Base-by-base conservation (phyloP, 2,888 invertebrate genomes). In the Loripinus fragilis region DNA sequence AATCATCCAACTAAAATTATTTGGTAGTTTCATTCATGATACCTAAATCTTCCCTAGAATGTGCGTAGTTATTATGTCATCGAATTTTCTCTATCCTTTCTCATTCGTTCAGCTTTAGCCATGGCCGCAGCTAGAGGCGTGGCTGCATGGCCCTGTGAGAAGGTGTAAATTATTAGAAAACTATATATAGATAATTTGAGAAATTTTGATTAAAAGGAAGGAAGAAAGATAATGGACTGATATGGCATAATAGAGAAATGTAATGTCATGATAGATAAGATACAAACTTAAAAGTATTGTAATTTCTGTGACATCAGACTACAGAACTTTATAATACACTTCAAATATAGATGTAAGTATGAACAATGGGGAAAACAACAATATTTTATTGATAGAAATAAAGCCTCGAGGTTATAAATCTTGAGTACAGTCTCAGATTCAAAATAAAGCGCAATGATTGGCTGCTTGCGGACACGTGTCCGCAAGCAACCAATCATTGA, bases 21-120 rank as follows among this genome's bases (percentile, higher is more conserved):
- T n/a, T n/a, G 15, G 23, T 60, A 5, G 10, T 8, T 60, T 20
- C 30, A 30, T 33, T 2, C 12, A 60, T 33, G 33, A 60, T 60
- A 60, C 60, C 33, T 33, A 60, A 3, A 12, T 52, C 25, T 23
- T 25, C 25, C 52, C 52, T 25, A 52, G 45, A 45, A 45, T 20
- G 45, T 45, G 3, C 20, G 45, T 20, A 15, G 45, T n/a, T 25
- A 25, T 48, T 69, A 69, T 17, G 35, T 25, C 69, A 74, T 65
- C 23, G 81, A 81, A 52, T 52, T 78, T 70, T 83, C 76, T 28
- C 83, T 69, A 7, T 78, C 80, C 30, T 76, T 76, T 42, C 80
- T 76, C 80, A 83, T 74, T 48, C 80, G 33, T 55, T 83, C 80
- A 45, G 83, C 83, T 64, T 83, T 80, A 30, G 78, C 76, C 83